Percentiles rank a stretch among this genome's conserved stretches.
Conservation (phyloP, 2,797 vertebrate species). For the Petrocephalus sullivani region DNA sequence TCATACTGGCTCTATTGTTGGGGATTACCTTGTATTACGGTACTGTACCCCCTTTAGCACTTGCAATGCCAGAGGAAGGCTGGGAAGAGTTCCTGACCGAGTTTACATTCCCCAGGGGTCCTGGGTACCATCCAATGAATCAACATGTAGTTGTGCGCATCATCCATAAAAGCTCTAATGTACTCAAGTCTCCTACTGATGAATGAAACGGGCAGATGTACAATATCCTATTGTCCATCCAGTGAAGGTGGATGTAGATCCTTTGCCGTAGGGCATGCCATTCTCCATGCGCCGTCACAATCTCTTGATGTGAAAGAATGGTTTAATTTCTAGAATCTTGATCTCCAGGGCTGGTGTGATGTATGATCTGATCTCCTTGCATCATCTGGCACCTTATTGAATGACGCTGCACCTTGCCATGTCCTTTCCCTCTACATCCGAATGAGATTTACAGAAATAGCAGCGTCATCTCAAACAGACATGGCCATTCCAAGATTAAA, state of each 20-base stretch:
- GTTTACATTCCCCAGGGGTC: conserved; percentile 2
- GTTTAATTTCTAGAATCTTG: neutral
- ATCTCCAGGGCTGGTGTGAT: neutral
- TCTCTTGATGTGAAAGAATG: neutral
- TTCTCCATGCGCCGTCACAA: neutral
- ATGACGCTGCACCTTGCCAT: neutral
- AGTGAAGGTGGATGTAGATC: neutral
- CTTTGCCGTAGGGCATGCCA: neutral
- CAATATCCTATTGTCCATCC: conserved; percentile 2
- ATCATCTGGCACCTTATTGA: neutral
- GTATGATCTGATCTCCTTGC: neutral
- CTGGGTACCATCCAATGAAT: neutral
- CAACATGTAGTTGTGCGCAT: neutral
- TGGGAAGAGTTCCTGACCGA: neutral
- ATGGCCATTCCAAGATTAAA: neutral
- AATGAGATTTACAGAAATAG: neutral
- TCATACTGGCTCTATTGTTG: neutral
- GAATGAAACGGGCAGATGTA: neutral
- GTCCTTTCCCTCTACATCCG: neutral
- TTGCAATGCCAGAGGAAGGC: neutral
- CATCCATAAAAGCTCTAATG: conserved; percentile 2
- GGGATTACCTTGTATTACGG: neutral
- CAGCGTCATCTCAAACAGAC: neutral
- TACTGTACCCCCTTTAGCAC: neutral
- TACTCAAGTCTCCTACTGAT: conserved; percentile 10